A percentile compares a stretch with the other conserved stretches of the same genome.
Evolutionary conservation across 2,113 vertebrate genomes (phyloP).

Genomic region (Collichthys lucidus): DNA sequence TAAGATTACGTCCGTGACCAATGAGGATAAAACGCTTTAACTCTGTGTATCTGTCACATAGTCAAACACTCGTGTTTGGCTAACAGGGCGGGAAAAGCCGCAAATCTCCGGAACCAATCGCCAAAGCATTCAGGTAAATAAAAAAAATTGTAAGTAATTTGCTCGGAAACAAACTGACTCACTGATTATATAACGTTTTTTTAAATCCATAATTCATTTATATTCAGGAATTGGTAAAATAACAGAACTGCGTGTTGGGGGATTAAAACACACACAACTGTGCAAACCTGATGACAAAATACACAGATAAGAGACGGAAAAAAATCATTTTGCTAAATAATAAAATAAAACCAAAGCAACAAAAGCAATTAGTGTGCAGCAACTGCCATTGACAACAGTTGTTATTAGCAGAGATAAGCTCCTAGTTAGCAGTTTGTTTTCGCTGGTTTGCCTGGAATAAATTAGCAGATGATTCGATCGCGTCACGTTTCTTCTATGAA

Average conservation of each 20-base stretch:
- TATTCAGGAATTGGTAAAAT: slow-evolving; percentile 32
- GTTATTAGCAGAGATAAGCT: slow-evolving; percentile 44
- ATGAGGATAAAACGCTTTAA: slow-evolving; percentile 75
- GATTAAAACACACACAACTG: slow-evolving; percentile 27
- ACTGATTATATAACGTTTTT: slow-evolving; percentile 42
- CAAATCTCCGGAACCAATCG: slow-evolving; percentile 68
- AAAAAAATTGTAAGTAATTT: slow-evolving; percentile 49
- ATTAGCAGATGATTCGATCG: slow-evolving; percentile 51
- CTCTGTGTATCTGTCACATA: slow-evolving; percentile 72
- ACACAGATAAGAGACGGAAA: not conserved
- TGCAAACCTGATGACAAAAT: slow-evolving; percentile 24
- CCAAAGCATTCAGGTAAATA: slow-evolving; percentile 72
- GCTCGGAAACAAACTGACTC: slow-evolving; percentile 39
- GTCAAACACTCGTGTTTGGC: slow-evolving; percentile 64
- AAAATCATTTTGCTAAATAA: not conserved
- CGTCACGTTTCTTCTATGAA: slow-evolving; percentile 40
- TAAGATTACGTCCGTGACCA: slow-evolving; percentile 77
- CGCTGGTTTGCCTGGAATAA: slow-evolving; percentile 37
- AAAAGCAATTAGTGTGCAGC: slow-evolving; percentile 37
- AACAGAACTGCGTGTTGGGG: not conserved
- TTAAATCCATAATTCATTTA: slow-evolving; percentile 35
- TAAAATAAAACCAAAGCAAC: slow-evolving; percentile 29
- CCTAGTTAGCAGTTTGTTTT: slow-evolving; percentile 18
- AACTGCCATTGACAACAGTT: slow-evolving; percentile 43
- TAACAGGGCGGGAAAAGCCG: slow-evolving; percentile 63